Base-by-base conservation (phyloP, 92 coral and sea anemone species). In the Bergia sp. region DNA sequence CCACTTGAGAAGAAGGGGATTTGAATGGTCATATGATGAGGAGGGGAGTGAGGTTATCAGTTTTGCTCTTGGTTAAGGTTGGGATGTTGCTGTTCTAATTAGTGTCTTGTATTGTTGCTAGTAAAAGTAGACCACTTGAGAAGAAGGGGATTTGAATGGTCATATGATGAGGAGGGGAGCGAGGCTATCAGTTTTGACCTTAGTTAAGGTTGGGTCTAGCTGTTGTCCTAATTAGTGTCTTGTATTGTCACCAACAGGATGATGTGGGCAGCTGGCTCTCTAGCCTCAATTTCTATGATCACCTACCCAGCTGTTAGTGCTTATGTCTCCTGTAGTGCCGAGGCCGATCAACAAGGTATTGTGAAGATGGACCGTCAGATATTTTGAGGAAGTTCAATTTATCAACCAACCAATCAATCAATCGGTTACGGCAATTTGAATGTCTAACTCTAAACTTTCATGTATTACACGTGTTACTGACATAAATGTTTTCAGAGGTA, bases 211-310 rank as follows among this genome's bases (percentile, higher is more conserved):
- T 4, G 11, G 40, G 37, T 71, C 36, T n/a, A 12, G 76, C 39
- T 36, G 23, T 40, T 6, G 43, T 36, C 18, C 40, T 73, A 73
- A 74, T 37, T 4, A 75, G 2, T 75, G 79, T 23, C 23, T 23
- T 38, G 4, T 20, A 18, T 61, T 61, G 21, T 16, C 10, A 9
- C 67, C 67, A 1, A 61, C 86, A 97, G 99, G 99, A 97, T 97
- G 99, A 95, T 97, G 98, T 97, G 99, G 99, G 99, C 99, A 0
- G 99, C 99, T 43, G 99, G 99, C 2, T 97, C 99, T 23, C 92
- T 97, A 1, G 99, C 99, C 0, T 97, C 99, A 37, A 91, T 97
- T 66, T 95, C 99, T 45, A 95, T 96, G 95, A 94, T 97, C 47
- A 97, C 99, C 21, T 97, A 97, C 69, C 99, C 99, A 2, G 90